Evolutionary conservation across 1,140 invertebrate species (phyloP), one percentile per base, ranked within the genome.

Genomic region (Sipha flava): DNA sequence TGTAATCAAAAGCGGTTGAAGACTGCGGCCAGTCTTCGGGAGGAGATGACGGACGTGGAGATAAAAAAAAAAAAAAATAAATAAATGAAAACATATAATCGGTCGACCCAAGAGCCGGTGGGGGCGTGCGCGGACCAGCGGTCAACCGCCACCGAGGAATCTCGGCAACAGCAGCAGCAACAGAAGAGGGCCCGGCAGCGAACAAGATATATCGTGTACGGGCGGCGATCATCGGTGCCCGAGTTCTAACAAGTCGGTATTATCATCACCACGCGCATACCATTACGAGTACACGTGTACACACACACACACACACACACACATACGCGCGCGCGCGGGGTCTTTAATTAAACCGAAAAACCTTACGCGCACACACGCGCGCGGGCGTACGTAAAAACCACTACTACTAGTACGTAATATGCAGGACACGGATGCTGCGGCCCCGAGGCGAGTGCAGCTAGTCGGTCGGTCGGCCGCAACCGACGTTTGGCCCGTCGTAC

Each of bases 281-380:
- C 40, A 29, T n/a, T 49, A n/a, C 40, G 43, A n/a, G 21, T 18
- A 34, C n/a, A 21, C 62, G 9, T 18, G 29, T 10, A 29, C 57
- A 45, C 40, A 37, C 9, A 14, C 62, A 26, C 6, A 26, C 21
- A 4, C 1, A 12, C 14, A 40, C 9, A 40, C 9, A 6, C 40
- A 14, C 18, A n/a, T 18, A 18, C 64, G 21, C 14, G 37, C 29
- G 45, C 10, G 43, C 26, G 16, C 16, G 9, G 14, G 26, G 10
- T 70, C 66, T 70, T 70, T 70, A 70, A 70, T 70, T 70, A 70
- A n/a, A 70, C 66, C 18, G 66, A 70, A 70, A 70, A 70, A 43
- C 18, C 26, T 45, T 29, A 47, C 18, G 18, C 37, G 43, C 34
- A 14, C 57, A 29, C 10, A n/a, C 3, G 40, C 62, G 62, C 62